Conservation (phyloP, 2,888 invertebrate species). For the Orthonevra nobilis region DNA sequence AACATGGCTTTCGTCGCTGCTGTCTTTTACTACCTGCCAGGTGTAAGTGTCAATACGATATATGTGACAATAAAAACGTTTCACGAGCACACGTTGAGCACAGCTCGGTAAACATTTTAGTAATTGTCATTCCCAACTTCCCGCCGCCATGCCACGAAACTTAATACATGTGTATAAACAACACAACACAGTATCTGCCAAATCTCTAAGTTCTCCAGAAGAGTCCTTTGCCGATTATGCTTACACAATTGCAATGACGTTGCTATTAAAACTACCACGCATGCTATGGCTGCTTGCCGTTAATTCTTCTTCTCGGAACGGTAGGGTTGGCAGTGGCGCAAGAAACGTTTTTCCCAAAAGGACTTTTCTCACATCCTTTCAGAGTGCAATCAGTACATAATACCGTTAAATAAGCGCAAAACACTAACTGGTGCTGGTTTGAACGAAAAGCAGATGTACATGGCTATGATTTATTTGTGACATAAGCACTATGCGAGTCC, state of each 20-base stretch:
- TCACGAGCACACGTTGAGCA: conserved; percentile 3
- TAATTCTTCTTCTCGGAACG: too few species aligned
- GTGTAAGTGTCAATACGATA: conserved; percentile 5
- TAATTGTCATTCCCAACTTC: conserved; percentile 50
- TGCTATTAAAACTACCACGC: conserved; percentile 43
- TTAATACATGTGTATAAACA: too few species aligned
- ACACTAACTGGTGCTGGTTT: conserved; percentile 28
- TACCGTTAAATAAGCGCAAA: conserved; percentile 32
- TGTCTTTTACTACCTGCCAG: conserved; percentile 12
- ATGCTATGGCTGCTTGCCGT: too few species aligned
- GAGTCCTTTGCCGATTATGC: conserved; percentile 43
- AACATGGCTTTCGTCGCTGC: conserved; percentile 8
- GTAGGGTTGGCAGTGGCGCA: too few species aligned
- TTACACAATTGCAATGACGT: conserved; percentile 35
- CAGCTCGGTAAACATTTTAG: conserved; percentile 20
- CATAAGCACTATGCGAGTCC: not conserved
- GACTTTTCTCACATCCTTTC: conserved; percentile 10
- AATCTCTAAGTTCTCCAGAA: too few species aligned
- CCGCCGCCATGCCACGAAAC: too few species aligned
- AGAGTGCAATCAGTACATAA: conserved; percentile 25
- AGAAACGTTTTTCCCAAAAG: too few species aligned
- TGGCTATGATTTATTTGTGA: conserved; percentile 31
- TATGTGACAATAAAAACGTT: conserved; percentile 19
- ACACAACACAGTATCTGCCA: too few species aligned
- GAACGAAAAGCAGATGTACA: conserved; percentile 29